phyloP scores from a whole-genome alignment of 2,797 vertebrate genomes.

The Todus mexicanus region DNA sequence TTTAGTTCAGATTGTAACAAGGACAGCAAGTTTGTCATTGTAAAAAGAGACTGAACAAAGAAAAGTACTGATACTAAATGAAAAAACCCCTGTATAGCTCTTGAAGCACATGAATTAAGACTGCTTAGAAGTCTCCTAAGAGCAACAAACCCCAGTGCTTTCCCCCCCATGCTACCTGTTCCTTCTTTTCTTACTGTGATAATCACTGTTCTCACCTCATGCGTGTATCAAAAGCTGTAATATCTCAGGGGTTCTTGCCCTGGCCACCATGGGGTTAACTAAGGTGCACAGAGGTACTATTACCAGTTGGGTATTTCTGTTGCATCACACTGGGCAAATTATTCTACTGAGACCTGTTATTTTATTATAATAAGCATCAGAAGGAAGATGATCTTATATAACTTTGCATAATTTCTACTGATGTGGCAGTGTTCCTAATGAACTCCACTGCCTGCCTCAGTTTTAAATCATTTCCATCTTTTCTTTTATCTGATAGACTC shows the following conservation, averaged over 20 bases:
- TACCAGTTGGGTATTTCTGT: neutral
- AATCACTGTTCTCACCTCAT: neutral
- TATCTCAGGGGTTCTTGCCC: neutral
- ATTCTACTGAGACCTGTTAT: neutral
- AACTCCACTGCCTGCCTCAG: neutral
- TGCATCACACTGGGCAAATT: neutral
- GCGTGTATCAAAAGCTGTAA: neutral
- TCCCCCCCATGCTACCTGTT: neutral
- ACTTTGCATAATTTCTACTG: neutral
- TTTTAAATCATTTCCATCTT: neutral
- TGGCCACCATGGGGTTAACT: neutral
- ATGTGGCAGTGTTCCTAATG: neutral
- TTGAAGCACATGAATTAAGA: neutral
- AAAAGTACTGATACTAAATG: neutral
- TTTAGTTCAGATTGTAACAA: neutral
- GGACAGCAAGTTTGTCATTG: neutral
- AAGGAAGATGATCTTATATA: neutral
- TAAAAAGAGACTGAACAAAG: neutral
- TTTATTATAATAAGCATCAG: slow-evolving; percentile 16
- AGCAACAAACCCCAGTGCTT: neutral
- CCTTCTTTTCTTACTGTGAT: neutral
- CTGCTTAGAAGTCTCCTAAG: neutral
- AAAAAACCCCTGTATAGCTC: neutral
- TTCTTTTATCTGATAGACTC: neutral
- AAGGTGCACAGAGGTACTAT: neutral